These are phyloP conservation scores for Lasaia peninsularis DNA, from an alignment of 1,140 invertebrate genomes.

Conservation along the genomic window DNA sequence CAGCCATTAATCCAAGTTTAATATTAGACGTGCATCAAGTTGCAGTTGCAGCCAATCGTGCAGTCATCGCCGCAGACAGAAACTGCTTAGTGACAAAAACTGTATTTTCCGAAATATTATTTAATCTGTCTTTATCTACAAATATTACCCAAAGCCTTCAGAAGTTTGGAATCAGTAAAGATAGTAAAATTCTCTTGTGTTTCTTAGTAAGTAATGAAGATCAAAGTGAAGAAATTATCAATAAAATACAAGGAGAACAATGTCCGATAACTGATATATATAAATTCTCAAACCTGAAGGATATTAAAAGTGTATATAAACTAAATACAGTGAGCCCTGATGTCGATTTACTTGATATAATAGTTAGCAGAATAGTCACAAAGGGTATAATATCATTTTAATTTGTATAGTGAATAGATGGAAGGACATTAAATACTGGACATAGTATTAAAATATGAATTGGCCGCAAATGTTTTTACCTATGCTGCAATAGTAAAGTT, in stretches of 20 bases:
- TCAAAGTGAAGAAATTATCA: constrained; percentile 49
- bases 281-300: constrained; percentile 64
- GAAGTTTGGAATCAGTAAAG: constrained; percentile 81
- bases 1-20: constrained; percentile 80
- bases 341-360: constrained; percentile 74
- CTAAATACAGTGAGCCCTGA: constrained; percentile 71
- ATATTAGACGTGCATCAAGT: constrained; percentile 83
- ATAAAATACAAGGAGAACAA: constrained; percentile 72
- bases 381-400: not conserved
- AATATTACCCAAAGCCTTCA: constrained; percentile 82
- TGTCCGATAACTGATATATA: constrained; percentile 64
- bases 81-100: constrained; percentile 79
- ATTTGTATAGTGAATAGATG: not conserved
- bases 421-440: too few relatives aligned
- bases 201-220: constrained; percentile 70
- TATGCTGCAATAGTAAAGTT: too few relatives aligned
- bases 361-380: constrained; percentile 80
- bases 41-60: constrained; percentile 82
- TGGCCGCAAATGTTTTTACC: too few relatives aligned
- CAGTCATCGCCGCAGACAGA: constrained; percentile 75
- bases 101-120: constrained; percentile 83
- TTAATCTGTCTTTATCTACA: constrained; percentile 82
- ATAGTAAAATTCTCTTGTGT: constrained; percentile 78
- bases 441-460: too few relatives aligned
- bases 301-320: constrained; percentile 79